A percentile compares a stretch with the other conserved stretches of the same genome.
These are phyloP conservation scores for Parochlus steinenii DNA, from an alignment of 2,888 invertebrate genomes.

Conservation along the genomic window DNA sequence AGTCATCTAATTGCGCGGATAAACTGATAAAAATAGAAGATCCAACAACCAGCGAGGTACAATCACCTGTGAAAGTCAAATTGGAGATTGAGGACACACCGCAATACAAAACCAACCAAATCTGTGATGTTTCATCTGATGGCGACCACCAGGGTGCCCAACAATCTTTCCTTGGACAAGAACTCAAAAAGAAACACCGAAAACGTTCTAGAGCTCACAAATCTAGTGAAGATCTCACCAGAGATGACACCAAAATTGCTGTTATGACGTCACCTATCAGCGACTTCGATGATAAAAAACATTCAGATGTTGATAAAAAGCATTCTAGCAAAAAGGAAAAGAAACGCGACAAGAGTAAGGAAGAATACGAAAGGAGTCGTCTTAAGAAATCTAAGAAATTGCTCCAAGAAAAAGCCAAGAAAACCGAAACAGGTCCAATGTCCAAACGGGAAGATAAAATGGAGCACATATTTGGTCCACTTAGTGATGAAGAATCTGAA, in stretches of 20 bases:
- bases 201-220: no score
- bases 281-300: constrained; percentile 5
- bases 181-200: no score
- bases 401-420: constrained; percentile 17
- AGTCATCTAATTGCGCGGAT: constrained; percentile 19
- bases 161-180: no score
- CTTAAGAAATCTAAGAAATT: constrained; percentile 36
- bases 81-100: constrained; percentile 17
- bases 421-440: constrained; percentile 17
- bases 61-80: constrained; percentile 10
- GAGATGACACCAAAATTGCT: constrained; percentile 5
- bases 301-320: constrained; percentile 7
- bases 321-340: constrained; percentile 41
- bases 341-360: constrained; percentile 39
- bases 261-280: background rate
- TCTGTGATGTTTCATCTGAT: constrained; percentile 5
- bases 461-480: constrained; percentile 76
- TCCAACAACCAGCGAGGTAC: constrained; percentile 14
- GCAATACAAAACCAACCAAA: constrained; percentile 12
- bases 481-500: constrained; percentile 55
- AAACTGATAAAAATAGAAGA: constrained; percentile 20
- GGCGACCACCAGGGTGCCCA: constrained; percentile 17
- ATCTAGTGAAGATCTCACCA: constrained; percentile 31
- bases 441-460: constrained; percentile 58
- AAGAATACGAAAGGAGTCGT: constrained; percentile 33